Conservation (phyloP, 1,140 invertebrate genomes). For the Cydia fagiglandana region DNA sequence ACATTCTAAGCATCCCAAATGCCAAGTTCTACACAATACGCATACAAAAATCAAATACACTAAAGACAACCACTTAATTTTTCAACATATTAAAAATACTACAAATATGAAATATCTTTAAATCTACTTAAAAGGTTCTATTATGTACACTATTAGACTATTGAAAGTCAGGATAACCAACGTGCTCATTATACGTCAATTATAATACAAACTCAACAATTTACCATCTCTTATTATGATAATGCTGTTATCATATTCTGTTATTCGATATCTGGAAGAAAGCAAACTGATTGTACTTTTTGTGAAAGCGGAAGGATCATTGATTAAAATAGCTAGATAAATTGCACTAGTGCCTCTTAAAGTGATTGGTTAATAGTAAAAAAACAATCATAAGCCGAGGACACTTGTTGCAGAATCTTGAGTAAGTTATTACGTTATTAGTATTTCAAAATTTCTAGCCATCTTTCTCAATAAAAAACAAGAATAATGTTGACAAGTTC, state of each 20-base stretch:
- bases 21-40: conserved; percentile 63
- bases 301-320: conserved; percentile 21
- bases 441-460: conserved; percentile 36
- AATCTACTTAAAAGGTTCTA: conserved; percentile 63
- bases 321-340: conserved; percentile 36
- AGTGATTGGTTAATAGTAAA: neutral
- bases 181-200: conserved; percentile 70
- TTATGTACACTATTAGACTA: conserved; percentile 68
- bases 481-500: conserved; percentile 34
- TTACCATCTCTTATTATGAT: conserved; percentile 40
- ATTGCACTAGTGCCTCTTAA: conserved; percentile 24
- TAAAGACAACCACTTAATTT: conserved; percentile 63
- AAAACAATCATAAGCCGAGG: neutral
- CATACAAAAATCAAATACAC: conserved; percentile 57
- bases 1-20: conserved; percentile 48
- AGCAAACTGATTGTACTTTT: conserved; percentile 40
- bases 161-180: conserved; percentile 65
- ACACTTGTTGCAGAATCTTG: conserved; percentile 4
- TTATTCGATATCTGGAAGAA: conserved; percentile 49
- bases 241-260: conserved; percentile 13
- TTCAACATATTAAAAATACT: conserved; percentile 70
- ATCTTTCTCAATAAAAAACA: conserved; percentile 37
- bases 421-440: neutral
- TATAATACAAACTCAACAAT: conserved; percentile 39
- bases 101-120: conserved; percentile 65